Evolutionary conservation across 1,140 invertebrate genomes (phyloP), one percentile per base, ranked within the genome.

Genomic region (Drosophila fuyamai): DNA sequence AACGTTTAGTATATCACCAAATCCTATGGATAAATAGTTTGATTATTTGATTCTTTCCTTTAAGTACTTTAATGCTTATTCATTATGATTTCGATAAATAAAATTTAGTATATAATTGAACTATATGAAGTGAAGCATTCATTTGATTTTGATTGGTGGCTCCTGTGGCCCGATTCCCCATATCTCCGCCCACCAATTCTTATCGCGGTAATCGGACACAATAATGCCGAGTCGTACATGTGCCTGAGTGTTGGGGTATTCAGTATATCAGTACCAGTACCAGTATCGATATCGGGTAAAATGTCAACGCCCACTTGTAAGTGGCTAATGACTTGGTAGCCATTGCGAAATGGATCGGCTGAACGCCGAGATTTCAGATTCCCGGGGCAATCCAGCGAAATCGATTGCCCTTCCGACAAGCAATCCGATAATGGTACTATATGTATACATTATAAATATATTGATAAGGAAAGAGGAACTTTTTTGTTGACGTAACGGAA

Each of bases 251-350:
- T 9, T 35, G 13, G 47, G 47, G 43, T 54, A 44, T 65, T 4
- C 23, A 23, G 2, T 23, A 54, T 75, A 75, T 77, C 44, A 47
- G 32, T 44, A 27, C 10, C 43, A 41, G 35, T 68, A 57, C 10
- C 43, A 41, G 35, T 68, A 57, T 35, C 50, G 5, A 60, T 68
- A 65, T 70, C 61, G 41, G n/a, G 36, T 50, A 13, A 72, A 65
- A 68, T 59, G 85, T 72, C 12, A 62, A 78, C 85, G 84, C 84
- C 84, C 77, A 89, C 73, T 73, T 76, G 62, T 56, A 70, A 83
- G 59, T 75, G 57, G 79, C 38, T 56, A 46, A 16, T 35, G 18
- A 23, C 23, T 14, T 40, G 18, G 51, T 46, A 29, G 68, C 59
- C 79, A 81, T 61, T 72, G 60, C 65, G 36, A 66, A 70, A 47